Conservation (phyloP, 2,888 invertebrate species). For the Mythimna impura region DNA sequence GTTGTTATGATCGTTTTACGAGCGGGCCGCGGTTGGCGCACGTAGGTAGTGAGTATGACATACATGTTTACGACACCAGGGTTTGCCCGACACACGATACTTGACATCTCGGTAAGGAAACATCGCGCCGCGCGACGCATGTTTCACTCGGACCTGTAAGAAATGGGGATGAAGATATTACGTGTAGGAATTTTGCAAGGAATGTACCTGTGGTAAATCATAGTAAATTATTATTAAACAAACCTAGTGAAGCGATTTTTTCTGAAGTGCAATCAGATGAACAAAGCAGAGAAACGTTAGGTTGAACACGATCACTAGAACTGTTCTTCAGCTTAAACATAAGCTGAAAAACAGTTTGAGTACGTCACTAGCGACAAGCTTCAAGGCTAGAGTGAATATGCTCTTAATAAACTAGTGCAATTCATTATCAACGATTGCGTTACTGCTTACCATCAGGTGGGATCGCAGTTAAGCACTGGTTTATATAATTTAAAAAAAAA, state of each 20-base stretch:
- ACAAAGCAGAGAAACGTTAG: not conserved
- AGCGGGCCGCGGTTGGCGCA: slow-evolving; percentile 72
- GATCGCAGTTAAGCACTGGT: too few relatives aligned
- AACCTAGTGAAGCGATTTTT: slow-evolving; percentile 45
- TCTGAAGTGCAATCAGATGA: slow-evolving; percentile 34
- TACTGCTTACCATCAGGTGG: too few relatives aligned
- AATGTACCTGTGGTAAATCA: slow-evolving; percentile 48
- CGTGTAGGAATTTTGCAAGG: slow-evolving; percentile 81
- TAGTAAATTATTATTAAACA: slow-evolving; percentile 56
- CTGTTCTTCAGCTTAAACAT: too few relatives aligned
- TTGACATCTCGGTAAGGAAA: slow-evolving; percentile 81
- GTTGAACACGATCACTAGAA: too few relatives aligned
- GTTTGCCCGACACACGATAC: slow-evolving; percentile 86
- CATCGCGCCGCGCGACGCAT: slow-evolving; percentile 79
- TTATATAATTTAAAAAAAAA: too few relatives aligned
- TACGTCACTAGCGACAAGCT: too few relatives aligned
- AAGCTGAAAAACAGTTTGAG: too few relatives aligned
- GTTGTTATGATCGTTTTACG: slow-evolving; percentile 83
- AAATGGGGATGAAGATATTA: slow-evolving; percentile 82
- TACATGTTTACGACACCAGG: slow-evolving; percentile 85
- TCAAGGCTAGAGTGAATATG: too few relatives aligned
- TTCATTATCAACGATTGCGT: too few relatives aligned
- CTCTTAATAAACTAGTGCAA: too few relatives aligned
- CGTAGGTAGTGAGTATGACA: slow-evolving; percentile 84
- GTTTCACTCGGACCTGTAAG: slow-evolving; percentile 80